Evolutionary conservation across 2,113 vertebrate genomes (phyloP), one percentile per base, ranked within the genome.

Genomic region (Sylvilagus bachmani): DNA sequence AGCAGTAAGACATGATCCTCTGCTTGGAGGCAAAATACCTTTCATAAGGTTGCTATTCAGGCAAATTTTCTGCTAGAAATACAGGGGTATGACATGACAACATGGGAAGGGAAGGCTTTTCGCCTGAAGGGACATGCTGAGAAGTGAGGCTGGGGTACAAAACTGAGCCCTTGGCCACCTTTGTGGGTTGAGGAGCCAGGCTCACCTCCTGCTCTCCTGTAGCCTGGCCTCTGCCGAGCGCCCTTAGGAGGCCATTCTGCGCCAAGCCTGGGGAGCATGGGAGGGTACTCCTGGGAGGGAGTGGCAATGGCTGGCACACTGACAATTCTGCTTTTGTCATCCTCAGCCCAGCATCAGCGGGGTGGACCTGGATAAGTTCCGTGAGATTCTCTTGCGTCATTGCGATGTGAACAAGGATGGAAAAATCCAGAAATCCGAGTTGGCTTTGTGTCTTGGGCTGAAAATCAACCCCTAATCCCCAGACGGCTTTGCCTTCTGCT

Each of bases 371-470:
- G 99, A 99, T 96, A 99, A 99, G 97, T 99, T 99, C 96, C 99
- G 99, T 36, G 98, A 97, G 21, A 97, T 99, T 86, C 98, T 99
- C 78, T 97, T 99, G 92, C 98, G 98, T 82, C 99, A 99, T 97
- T 99, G 99, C 0, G 99, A 99, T 0, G 97, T 98, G 94, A 99
- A 99, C 98, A 99, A 99, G 92, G 99, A 99, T 2, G 99, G 99
- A 51, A 99, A 99, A 98, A 99, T 99, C 93, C 99, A 99, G 98
- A 99, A 98, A 97, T 99, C 99, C 0, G 99, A 99, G 97, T 96
- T 99, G 67, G 98, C 99, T 71, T 98, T 99, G 96, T 99, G 99
- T 98, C 98, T 99, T 9, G 99, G 99, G 81, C 97, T 99, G 94
- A 99, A 99, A 98, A 97, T 97, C 33, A 98, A 97, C 96, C 98